Evolutionary conservation across 2,113 vertebrate species (phyloP).

Genomic region (Thoracochromis brauschi): DNA sequence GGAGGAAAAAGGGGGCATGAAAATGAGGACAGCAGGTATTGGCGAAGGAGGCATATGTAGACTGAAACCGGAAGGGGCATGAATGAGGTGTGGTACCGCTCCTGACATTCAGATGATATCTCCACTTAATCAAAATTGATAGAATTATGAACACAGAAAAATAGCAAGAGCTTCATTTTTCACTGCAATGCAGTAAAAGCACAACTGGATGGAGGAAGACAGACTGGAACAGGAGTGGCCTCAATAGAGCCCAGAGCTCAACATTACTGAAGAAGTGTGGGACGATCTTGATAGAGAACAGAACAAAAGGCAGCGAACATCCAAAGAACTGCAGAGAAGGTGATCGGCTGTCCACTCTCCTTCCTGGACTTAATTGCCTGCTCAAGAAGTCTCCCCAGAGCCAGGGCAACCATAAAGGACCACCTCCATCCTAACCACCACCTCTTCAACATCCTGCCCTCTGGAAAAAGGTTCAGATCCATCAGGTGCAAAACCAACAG

Average conservation of each 20-base stretch:
- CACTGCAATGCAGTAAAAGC: neutral
- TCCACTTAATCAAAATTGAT: neutral
- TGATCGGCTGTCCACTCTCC: neutral
- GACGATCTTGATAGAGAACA: neutral
- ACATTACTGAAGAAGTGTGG: neutral
- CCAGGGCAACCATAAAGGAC: neutral
- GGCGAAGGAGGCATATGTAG: neutral
- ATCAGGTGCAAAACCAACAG: neutral
- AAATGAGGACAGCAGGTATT: neutral
- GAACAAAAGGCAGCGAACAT: neutral
- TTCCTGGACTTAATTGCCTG: neutral
- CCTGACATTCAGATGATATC: neutral
- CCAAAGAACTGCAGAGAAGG: neutral
- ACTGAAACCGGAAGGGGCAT: neutral
- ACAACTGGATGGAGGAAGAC: neutral
- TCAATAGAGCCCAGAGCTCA: neutral
- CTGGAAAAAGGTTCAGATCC: neutral
- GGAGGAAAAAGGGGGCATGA: neutral
- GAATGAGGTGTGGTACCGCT: neutral
- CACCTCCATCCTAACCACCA: neutral
- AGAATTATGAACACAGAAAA: neutral
- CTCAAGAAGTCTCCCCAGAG: neutral
- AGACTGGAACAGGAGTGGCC: neutral
- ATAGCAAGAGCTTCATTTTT: neutral
- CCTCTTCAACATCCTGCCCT: neutral